These are phyloP conservation scores for Melitaea cinxia DNA, from an alignment of 1,140 invertebrate species.

Conservation along the genomic window DNA sequence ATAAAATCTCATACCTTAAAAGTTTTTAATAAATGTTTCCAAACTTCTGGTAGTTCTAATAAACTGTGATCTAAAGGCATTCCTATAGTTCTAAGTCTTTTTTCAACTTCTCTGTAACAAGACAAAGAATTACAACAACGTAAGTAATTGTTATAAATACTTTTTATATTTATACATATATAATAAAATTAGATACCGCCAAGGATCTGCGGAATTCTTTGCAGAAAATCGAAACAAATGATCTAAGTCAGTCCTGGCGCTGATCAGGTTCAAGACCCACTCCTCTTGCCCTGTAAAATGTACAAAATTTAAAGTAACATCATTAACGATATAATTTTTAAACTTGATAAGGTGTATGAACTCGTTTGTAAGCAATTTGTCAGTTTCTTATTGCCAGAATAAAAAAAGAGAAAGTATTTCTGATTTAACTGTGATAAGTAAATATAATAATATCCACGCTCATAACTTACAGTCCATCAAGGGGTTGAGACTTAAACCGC, in stretches of 20 bases:
- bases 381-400: no score
- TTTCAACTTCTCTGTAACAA: conserved; percentile 68
- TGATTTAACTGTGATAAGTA: not conserved
- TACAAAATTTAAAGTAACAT: no score
- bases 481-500: conserved; percentile 59
- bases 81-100: conserved; percentile 54
- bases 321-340: not conserved
- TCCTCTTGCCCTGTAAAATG: conserved; percentile 66
- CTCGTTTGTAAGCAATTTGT: not conserved
- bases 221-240: conserved; percentile 47
- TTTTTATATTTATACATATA: not conserved
- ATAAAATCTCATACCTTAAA: conserved; percentile 51
- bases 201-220: conserved; percentile 47
- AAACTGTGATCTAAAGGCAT: conserved; percentile 70
- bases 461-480: conserved; percentile 54
- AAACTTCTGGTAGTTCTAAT: conserved; percentile 65
- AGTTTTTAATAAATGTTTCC: conserved; percentile 66
- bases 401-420: no score
- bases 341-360: not conserved
- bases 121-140: not conserved
- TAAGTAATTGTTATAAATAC: not conserved
- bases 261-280: conserved; percentile 67
- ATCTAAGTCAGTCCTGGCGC: conserved; percentile 53
- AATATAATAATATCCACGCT: not conserved
- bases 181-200: conserved; percentile 50